A percentile compares a stretch with the other conserved stretches of the same genome.
Evolutionary conservation across 2,888 invertebrate species (phyloP).

Genomic region (Gibbula magus): DNA sequence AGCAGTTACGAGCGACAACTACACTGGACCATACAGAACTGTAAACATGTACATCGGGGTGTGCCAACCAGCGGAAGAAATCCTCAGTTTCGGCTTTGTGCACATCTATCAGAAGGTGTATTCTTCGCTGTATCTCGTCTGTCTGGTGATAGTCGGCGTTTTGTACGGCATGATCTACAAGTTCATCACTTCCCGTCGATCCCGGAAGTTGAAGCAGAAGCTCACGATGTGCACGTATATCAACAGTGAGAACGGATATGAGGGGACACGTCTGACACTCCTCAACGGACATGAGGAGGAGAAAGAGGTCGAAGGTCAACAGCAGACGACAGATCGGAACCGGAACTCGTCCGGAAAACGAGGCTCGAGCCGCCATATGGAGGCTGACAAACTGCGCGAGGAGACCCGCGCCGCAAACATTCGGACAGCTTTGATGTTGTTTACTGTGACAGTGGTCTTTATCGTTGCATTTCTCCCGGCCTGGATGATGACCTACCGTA

Average conservation of each 20-base stretch:
- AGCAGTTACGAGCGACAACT: neutral
- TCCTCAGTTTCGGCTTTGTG: constrained; percentile 53
- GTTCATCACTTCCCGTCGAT: constrained; percentile 51
- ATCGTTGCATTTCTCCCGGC: constrained; percentile 73
- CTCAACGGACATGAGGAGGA: constrained; percentile 33
- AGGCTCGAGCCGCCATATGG: constrained; percentile 15
- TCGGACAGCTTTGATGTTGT: constrained; percentile 74
- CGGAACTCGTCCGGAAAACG: neutral
- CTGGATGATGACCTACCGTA: constrained; percentile 69
- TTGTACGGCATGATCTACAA: constrained; percentile 72
- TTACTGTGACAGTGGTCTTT: constrained; percentile 73
- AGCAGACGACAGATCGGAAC: constrained; percentile 16
- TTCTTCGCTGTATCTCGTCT: constrained; percentile 67
- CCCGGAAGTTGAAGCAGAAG: constrained; percentile 42
- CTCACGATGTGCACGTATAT: constrained; percentile 45
- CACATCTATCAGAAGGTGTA: constrained; percentile 69
- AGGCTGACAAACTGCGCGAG: constrained; percentile 47
- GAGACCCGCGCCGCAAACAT: constrained; percentile 68
- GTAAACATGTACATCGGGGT: constrained; percentile 49
- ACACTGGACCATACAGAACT: neutral
- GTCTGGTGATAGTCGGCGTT: constrained; percentile 69
- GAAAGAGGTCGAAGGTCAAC: constrained; percentile 28
- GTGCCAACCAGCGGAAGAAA: constrained; percentile 53
- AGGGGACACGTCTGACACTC: constrained; percentile 30
- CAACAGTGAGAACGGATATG: constrained; percentile 38